These are phyloP conservation scores for Malaclemys terrapin DNA, from an alignment of 2,113 vertebrate genomes.

Conservation along the genomic window DNA sequence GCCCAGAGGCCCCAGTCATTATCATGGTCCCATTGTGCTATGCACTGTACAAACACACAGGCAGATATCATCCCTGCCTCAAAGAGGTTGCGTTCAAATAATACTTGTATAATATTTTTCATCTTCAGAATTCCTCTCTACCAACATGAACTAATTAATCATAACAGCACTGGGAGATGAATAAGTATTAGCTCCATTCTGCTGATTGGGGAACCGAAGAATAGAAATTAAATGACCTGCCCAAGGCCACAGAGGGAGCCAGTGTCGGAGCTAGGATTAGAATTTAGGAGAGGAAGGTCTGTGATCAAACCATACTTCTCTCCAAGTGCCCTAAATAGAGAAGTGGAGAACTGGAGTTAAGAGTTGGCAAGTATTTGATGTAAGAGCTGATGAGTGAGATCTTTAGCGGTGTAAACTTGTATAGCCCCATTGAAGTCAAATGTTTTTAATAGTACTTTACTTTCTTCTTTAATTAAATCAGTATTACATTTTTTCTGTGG, in stretches of 20 bases:
- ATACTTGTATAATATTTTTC: not conserved
- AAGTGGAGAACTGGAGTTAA: not conserved
- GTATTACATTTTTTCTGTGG: not conserved
- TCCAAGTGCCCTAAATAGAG: not conserved
- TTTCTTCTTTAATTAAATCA: not conserved
- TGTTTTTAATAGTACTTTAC: not conserved
- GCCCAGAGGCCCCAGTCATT: not conserved
- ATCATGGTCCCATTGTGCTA: not conserved
- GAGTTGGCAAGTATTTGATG: not conserved
- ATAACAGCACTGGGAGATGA: not conserved
- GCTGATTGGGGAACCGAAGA: not conserved
- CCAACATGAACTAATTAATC: not conserved
- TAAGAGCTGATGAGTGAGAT: not conserved
- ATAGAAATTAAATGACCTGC: not conserved
- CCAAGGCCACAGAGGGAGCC: not conserved
- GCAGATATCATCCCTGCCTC: not conserved
- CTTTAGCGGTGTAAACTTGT: not conserved
- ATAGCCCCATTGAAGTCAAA: not conserved
- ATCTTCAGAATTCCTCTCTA: not conserved
- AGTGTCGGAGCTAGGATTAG: not conserved
- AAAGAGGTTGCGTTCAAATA: not conserved
- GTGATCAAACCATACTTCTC: not conserved
- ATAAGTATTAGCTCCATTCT: not conserved
- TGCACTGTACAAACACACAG: slow-evolving; percentile 56
- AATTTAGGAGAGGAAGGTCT: not conserved